Evolutionary conservation across 2,797 vertebrate genomes (phyloP).

Genomic region (Gallirallus australis): DNA sequence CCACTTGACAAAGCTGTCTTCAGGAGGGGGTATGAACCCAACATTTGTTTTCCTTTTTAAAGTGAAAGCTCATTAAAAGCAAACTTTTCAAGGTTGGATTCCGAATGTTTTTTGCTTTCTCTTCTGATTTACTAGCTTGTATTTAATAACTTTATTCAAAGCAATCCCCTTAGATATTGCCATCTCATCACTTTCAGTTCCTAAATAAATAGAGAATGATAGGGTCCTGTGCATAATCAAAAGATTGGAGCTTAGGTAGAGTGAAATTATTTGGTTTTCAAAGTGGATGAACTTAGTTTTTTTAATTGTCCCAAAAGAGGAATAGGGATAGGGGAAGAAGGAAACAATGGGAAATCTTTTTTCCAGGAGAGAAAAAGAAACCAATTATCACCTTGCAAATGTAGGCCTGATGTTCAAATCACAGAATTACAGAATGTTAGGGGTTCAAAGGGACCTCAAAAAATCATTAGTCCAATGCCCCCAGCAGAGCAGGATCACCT

Average conservation of each 20-base stretch:
- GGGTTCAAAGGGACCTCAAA: too few relatives aligned
- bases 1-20: background rate
- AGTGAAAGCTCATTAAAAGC: conserved; percentile 1
- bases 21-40: background rate
- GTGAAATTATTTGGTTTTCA: background rate
- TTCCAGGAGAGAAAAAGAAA: background rate
- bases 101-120: background rate
- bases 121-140: background rate
- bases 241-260: background rate
- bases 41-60: conserved; percentile 14
- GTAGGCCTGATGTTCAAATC: background rate
- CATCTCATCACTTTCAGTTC: background rate
- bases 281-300: background rate
- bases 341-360: background rate
- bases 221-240: background rate
- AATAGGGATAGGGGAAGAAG: background rate
- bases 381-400: background rate
- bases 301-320: background rate
- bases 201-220: background rate
- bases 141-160: background rate
- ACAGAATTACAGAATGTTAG: too few relatives aligned
- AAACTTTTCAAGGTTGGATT: background rate
- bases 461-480: too few relatives aligned
- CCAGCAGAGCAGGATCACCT: too few relatives aligned
- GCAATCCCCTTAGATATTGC: background rate